Percentiles rank a stretch among this genome's conserved stretches.
Conservation (phyloP, 2,888 invertebrate genomes). For the Gymnocheta viridis region DNA sequence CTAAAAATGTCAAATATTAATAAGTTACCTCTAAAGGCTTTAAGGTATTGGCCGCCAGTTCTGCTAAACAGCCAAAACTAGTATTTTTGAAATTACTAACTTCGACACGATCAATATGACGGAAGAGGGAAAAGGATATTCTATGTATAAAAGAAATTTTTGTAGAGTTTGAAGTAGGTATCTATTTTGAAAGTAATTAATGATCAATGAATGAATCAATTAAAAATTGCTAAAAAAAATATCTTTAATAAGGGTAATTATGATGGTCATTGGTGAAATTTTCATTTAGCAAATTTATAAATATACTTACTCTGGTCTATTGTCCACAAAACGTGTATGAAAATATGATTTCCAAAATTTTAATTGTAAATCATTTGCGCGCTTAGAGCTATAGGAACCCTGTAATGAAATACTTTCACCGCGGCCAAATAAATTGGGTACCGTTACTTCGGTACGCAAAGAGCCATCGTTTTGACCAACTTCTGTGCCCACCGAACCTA, state of each 20-base stretch:
- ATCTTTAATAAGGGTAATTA: too few relatives aligned
- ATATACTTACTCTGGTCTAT: conserved; percentile 85
- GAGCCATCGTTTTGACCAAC: conserved; percentile 97
- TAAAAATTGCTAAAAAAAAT: too few relatives aligned
- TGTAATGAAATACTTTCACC: conserved; percentile 92
- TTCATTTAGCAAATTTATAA: too few relatives aligned
- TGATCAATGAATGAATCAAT: too few relatives aligned
- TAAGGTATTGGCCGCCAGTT: conserved; percentile 86
- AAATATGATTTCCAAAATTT: conserved; percentile 93
- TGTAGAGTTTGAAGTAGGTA: neutral
- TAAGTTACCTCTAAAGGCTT: conserved; percentile 82
- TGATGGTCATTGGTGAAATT: too few relatives aligned
- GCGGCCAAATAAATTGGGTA: conserved; percentile 93
- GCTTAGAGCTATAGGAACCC: conserved; percentile 92
- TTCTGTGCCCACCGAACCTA: conserved; percentile 92
- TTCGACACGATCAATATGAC: conserved; percentile 83
- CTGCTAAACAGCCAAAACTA: conserved; percentile 90
- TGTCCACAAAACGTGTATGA: conserved; percentile 84
- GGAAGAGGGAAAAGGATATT: conserved; percentile 88
- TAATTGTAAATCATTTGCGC: conserved; percentile 90
- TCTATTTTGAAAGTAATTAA: neutral
- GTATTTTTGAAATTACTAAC: conserved; percentile 88
- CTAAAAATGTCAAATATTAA: conserved; percentile 75
- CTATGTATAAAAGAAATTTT: conserved; percentile 80
- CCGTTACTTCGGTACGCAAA: conserved; percentile 85